A percentile compares a stretch with the other conserved stretches of the same genome.
phyloP scores from a whole-genome alignment of 2,888 invertebrate genomes.

The Myathropa florea region DNA sequence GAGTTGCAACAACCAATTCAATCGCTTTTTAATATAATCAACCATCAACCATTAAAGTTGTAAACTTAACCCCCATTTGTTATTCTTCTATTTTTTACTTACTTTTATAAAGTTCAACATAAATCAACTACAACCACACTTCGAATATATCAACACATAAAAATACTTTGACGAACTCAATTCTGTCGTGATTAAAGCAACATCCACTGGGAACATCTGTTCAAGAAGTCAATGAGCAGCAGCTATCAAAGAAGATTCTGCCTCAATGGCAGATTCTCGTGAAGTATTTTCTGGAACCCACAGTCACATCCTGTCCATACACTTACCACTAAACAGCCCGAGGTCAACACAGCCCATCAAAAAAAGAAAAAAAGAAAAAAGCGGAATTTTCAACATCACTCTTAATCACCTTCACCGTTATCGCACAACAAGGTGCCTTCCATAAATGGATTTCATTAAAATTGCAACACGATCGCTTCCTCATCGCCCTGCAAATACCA shows the following conservation, averaged over 20 bases:
- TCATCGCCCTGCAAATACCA: slow-evolving; percentile 6
- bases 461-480: slow-evolving; percentile 14
- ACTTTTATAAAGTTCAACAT: too few species aligned
- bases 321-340: neutral
- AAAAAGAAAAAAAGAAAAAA: neutral
- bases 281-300: neutral
- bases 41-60: too few species aligned
- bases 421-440: slow-evolving; percentile 12
- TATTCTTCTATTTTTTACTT: too few species aligned
- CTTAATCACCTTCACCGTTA: slow-evolving; percentile 35
- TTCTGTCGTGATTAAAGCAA: neutral
- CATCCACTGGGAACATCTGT: neutral
- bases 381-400: neutral
- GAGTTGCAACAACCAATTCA: too few species aligned
- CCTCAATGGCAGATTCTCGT: neutral
- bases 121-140: too few species aligned
- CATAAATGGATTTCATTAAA: slow-evolving; percentile 10
- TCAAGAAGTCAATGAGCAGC: neutral
- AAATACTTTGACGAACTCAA: neutral
- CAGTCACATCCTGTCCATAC: neutral
- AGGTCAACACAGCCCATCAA: neutral
- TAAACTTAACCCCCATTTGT: too few species aligned
- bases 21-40: too few species aligned
- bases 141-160: neutral
- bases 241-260: neutral